Evolutionary conservation across 2,113 vertebrate genomes (phyloP).

Genomic region (Pygoscelis adeliae): DNA sequence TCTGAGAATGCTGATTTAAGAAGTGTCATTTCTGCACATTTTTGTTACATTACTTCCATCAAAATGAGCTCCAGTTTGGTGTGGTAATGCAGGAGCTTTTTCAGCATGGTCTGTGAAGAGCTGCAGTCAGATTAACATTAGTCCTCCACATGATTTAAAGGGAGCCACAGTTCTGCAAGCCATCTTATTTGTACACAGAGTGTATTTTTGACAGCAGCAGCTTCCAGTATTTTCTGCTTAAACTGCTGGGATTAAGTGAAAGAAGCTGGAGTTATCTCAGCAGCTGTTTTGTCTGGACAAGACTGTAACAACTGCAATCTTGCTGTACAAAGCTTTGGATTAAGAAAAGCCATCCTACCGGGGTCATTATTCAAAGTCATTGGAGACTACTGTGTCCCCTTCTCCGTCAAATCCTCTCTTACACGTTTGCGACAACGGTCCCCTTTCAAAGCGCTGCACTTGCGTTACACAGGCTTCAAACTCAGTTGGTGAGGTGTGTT

Average conservation of each 20-base stretch:
- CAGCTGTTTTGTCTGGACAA: not conserved
- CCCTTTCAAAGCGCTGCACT: not conserved
- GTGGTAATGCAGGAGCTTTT: constrained; percentile 25
- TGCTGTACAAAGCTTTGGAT: not conserved
- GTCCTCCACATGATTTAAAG: not conserved
- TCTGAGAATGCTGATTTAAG: not conserved
- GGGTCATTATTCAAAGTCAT: not conserved
- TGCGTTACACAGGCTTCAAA: not conserved
- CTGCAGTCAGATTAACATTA: not conserved
- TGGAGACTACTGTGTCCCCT: not conserved
- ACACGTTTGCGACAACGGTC: not conserved
- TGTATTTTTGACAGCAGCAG: not conserved
- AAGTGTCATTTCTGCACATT: not conserved
- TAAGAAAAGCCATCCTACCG: not conserved
- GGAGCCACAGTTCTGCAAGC: not conserved
- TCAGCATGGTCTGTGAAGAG: not conserved
- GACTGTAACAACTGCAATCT: not conserved
- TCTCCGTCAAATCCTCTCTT: not conserved
- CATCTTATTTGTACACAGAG: not conserved
- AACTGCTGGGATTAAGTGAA: not conserved
- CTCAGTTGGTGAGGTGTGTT: not conserved
- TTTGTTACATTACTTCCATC: not conserved
- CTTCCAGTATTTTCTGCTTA: not conserved
- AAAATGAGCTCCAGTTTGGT: not conserved
- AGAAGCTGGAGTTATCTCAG: constrained; percentile 22